Evolutionary conservation across 1,140 invertebrate species (phyloP), one percentile per base, ranked within the genome.

Genomic region (Drosophila arawakana): DNA sequence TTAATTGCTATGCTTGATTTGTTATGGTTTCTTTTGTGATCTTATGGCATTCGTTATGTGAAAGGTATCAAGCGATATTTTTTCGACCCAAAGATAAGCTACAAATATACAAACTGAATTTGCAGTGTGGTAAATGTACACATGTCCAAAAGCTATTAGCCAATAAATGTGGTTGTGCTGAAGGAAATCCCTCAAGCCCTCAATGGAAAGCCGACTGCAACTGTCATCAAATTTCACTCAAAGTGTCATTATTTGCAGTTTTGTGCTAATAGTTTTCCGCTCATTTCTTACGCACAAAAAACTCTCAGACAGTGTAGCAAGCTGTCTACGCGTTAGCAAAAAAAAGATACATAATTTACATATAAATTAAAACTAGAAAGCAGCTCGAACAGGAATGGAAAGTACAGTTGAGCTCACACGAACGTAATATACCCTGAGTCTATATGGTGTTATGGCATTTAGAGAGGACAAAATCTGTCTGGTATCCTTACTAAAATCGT

Each of bases 361-460:
- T 88, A 88, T 88, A 88, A 88, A 88, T 88, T 88, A 88, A 89
- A 88, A 84, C 85, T 78, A 70, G 77, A 86, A 81, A 43, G 67
- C 75, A 49, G 66, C 75, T 73, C 46, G 49, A 46, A 70, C 25
- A 30, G 25, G 25, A 30, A 30, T 5, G 25, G 6, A 30, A 30
- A 30, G 25, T 30, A 30, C 4, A 30, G 25, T 30, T 0, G 25
- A 30, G 25, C 25, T 5, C 25, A 30, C 25, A 5, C 25, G 25
- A 5, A 6, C 25, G 6, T 5, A 6, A 30, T 0, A 30, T 30
- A 30, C 25, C 25, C 18, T 21, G 18, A 21, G 18, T 21, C 18
- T 21, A 1, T 1, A 30, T 2, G 3, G 25, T 0, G 6, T 30
- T 5, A 5, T 30, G 25, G 25, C 25, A 5, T 30, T 6, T 5